Percentiles rank a stretch among this genome's conserved stretches.
phyloP scores from a whole-genome alignment of 2,113 vertebrate species.

The Blennius ocellaris region DNA sequence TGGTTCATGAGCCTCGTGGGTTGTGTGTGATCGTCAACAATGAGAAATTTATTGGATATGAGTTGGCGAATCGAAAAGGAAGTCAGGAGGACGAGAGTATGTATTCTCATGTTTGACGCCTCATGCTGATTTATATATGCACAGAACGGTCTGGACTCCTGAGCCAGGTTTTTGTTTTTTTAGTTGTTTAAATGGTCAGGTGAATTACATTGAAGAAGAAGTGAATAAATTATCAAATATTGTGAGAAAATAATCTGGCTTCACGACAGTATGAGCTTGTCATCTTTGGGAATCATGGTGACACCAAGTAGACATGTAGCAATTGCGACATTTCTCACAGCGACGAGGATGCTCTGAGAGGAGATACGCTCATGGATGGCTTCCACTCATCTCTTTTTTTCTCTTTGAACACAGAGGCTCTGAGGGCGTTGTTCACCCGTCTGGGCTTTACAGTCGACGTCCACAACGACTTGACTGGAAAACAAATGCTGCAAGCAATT shows the following conservation, averaged over 20 bases:
- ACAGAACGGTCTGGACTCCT: too few relatives aligned
- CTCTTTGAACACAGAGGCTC: constrained; percentile 67
- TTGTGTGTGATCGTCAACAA: constrained; percentile 79
- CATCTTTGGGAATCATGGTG: too few relatives aligned
- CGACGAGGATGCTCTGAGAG: neutral
- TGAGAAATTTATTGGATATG: neutral
- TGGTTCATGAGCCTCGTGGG: constrained; percentile 66
- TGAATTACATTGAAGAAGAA: too few relatives aligned
- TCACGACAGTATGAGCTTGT: too few relatives aligned
- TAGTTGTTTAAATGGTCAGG: too few relatives aligned
- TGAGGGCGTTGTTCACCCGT: constrained; percentile 70
- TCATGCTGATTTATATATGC: too few relatives aligned
- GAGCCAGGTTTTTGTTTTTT: too few relatives aligned
- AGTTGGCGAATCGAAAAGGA: neutral
- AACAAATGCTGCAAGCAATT: constrained; percentile 47
- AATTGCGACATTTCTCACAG: too few relatives aligned
- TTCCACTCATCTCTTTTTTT: constrained; percentile 16
- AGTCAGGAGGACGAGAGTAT: constrained; percentile 68
- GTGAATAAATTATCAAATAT: too few relatives aligned
- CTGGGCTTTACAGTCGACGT: constrained; percentile 80
- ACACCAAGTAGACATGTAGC: too few relatives aligned
- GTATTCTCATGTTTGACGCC: constrained; percentile 2
- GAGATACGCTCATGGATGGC: neutral
- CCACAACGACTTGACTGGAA: constrained; percentile 66
- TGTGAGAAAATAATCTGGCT: too few relatives aligned